Percentiles rank a stretch among this genome's conserved stretches.
Evolutionary conservation across 2,888 invertebrate genomes (phyloP).

Genomic region (Erannis defoliaria): DNA sequence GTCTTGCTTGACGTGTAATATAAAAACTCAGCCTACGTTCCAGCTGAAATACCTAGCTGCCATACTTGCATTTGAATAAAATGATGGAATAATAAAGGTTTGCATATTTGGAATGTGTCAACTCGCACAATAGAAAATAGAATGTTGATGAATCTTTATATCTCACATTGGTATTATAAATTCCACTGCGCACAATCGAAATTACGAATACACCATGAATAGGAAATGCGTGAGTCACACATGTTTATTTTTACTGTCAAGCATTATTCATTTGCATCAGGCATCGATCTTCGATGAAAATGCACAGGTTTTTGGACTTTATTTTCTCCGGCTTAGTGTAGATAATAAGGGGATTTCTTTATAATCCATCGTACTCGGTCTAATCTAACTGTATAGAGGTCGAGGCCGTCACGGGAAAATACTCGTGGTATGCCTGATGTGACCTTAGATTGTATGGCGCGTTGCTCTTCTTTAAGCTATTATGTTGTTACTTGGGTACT

Average conservation of each 20-base stretch:
- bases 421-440: constrained; percentile 67
- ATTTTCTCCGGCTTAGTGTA: not conserved
- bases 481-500: constrained; percentile 41
- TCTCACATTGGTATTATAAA: constrained; percentile 23
- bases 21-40: no score
- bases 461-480: constrained; percentile 51
- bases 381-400: constrained; percentile 68
- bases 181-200: constrained; percentile 37
- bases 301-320: constrained; percentile 18
- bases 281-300: constrained; percentile 59
- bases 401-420: constrained; percentile 81
- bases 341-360: constrained; percentile 14
- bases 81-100: not conserved
- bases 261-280: constrained; percentile 67
- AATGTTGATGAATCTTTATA: constrained; percentile 2
- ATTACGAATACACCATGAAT: constrained; percentile 38
- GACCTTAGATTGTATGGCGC: constrained; percentile 59
- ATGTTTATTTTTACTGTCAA: constrained; percentile 46
- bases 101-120: constrained; percentile 2
- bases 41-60: no score
- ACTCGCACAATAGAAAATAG: not conserved
- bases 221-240: constrained; percentile 53
- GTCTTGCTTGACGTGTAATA: no score
- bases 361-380: constrained; percentile 39
- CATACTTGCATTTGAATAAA: not conserved